Evolutionary conservation across 1,140 invertebrate genomes (phyloP), one percentile per base, ranked within the genome.

Genomic region (Drosophila bocqueti): DNA sequence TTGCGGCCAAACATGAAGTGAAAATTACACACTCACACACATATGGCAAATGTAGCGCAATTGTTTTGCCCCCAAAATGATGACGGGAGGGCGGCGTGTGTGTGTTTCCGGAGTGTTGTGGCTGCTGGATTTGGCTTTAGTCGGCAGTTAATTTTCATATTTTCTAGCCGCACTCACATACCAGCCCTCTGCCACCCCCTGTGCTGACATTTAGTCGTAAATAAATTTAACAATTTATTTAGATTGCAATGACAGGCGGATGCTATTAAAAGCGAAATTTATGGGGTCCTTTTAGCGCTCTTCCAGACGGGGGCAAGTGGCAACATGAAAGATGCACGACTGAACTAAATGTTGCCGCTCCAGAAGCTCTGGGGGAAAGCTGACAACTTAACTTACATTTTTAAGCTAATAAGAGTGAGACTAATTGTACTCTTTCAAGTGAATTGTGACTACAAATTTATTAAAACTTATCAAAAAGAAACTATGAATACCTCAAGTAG

Each of bases 191-290:
- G 34, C 50, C 45, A 18, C 52, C 40, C 38, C 36, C 52, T 36
- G 46, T 71, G 54, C 74, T 82, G 67, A 90, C 86, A 90, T 80
- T 85, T 81, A 82, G 82, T 90, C 86, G 86, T 90, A 90, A 90
- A 90, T 90, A 90, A 90, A 90, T 91, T 85, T 90, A 90, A 91
- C 85, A 90, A 90, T 90, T 90, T 90, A 90, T 90, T 90, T 90
- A 90, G 85, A 90, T 90, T 90, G 85, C 85, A 85, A 85, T 90
- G 85, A 90, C 85, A 90, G 85, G 86, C 85, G 81, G 81, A 90
- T 84, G 85, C 85, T 90, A 90, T 90, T 90, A 90, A 90, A 76
- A 82, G 74, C 76, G 79, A 81, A 82, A 90, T 90, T 90, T 90
- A 90, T 90, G 85, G 66, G 64, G 50, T 66, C 82, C 52, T 74